Percentiles rank a stretch among this genome's conserved stretches.
phyloP scores from a whole-genome alignment of 1,140 invertebrate species.

The Tetramorium simillimum region DNA sequence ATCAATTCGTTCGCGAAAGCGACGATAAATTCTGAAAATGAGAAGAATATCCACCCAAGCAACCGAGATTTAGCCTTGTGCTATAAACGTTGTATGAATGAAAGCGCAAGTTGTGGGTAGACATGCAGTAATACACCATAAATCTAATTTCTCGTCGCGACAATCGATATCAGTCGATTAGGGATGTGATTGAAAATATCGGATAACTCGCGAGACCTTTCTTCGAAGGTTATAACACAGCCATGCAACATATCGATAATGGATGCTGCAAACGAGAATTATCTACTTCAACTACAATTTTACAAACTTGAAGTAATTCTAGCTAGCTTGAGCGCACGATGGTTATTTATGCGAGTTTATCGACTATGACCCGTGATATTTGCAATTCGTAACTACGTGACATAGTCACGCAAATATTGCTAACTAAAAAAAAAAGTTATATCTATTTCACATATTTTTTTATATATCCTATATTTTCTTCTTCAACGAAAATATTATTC shows the following conservation, averaged over 20 bases:
- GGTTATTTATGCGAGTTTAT: background rate
- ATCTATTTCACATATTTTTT: background rate
- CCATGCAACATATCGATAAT: background rate
- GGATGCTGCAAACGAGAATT: background rate
- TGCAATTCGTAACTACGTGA: background rate
- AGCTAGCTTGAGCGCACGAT: background rate
- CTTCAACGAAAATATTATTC: background rate
- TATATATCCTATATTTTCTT: background rate
- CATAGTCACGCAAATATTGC: background rate
- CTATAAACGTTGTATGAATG: constrained; percentile 55
- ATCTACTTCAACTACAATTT: constrained; percentile 10
- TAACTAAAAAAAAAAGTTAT: background rate
- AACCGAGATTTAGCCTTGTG: constrained; percentile 54
- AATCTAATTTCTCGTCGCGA: constrained; percentile 24
- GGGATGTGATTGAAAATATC: constrained; percentile 42
- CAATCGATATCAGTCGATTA: constrained; percentile 24
- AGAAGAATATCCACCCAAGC: constrained; percentile 39
- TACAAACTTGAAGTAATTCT: background rate
- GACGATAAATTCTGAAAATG: constrained; percentile 46
- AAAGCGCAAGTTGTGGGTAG: constrained; percentile 64
- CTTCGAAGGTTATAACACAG: background rate
- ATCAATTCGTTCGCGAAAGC: background rate
- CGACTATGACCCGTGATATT: background rate
- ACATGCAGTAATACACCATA: constrained; percentile 5
- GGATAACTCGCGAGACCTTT: constrained; percentile 8